Evolutionary conservation across 2,888 invertebrate genomes (phyloP), one percentile per base, ranked within the genome.

Genomic region (Megaustenia siamemsis): DNA sequence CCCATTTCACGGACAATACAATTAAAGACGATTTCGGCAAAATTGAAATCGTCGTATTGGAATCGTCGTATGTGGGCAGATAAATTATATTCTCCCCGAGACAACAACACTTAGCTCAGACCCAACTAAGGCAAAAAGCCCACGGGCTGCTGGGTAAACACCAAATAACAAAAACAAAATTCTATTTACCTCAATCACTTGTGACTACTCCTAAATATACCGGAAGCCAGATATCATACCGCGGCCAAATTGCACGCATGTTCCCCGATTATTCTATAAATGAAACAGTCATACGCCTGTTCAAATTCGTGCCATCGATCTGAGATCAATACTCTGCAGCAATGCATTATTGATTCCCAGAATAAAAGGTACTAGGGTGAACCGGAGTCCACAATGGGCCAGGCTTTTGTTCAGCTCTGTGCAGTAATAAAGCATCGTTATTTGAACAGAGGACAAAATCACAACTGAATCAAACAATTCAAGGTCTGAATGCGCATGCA

Each of bases 271-370:
- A 43, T 45, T 73, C n/a, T n/a, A 43, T 49, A 43, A 43, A 73
- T 24, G 38, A 24, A 40, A 73, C 40, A n/a, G n/a, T 45, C 73
- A 3, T 73, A 45, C 15, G n/a, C 73, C 45, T 28, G 24, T 43
- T 73, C 43, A 28, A 40, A 49, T n/a, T 49, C 45, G n/a, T 38
- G 49, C 24, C 24, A 73, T 45, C 45, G 49, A 73, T 73, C 49
- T n/a, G n/a, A 45, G 49, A 73, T 45, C 73, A n/a, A 73, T 49
- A 45, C 6, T 4, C 73, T 28, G 73, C 43, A 32, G 45, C 73
- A n/a, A 43, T 49, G 32, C 49, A 28, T 53, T 76, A 35, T 76
- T 68, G 68, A 68, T 68, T 38, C 12, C 12, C 15, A 12, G 35
- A 68, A 32, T 3, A 35, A 68, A 68, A 68, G 68, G 68, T 24